Base-by-base conservation (phyloP, 1,140 invertebrate species). In the Physella acuta region DNA sequence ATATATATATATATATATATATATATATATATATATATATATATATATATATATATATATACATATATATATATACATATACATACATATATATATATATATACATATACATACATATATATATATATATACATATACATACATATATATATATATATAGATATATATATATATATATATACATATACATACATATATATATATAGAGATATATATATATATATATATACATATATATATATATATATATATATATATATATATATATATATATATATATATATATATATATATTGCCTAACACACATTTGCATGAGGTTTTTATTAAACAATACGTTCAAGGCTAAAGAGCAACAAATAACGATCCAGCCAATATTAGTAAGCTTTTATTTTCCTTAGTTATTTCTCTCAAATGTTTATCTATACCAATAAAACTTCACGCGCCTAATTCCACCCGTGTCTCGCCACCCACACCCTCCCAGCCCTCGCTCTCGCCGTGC, bases 261-360 rank as follows among this genome's bases (percentile, higher is more conserved):
- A 44, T 55, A 55, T 11, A 55, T 55, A 55, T 11, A 55, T 55
- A 55, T 11, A 55, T 55, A 55, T 11, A 55, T 55, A 55, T 11
- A 55, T 55, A 55, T 11, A 55, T 55, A 55, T 11, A 55, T 55
- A 55, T 11, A 55, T 55, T n/a, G n/a, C n/a, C n/a, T n/a, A n/a
- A n/a, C n/a, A n/a, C n/a, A n/a, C n/a, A n/a, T n/a, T n/a, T n/a
- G n/a, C n/a, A n/a, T n/a, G n/a, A n/a, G n/a, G n/a, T n/a, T n/a
- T n/a, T n/a, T n/a, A n/a, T n/a, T n/a, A n/a, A n/a, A n/a, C n/a
- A n/a, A n/a, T n/a, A n/a, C n/a, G n/a, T n/a, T n/a, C n/a, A n/a
- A n/a, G n/a, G n/a, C n/a, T n/a, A n/a, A n/a, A n/a, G n/a, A n/a
- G n/a, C n/a, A n/a, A n/a, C n/a, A n/a, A n/a, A n/a, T n/a, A n/a